Conservation (phyloP, 1,140 invertebrate genomes). For the Asobara japonica region DNA sequence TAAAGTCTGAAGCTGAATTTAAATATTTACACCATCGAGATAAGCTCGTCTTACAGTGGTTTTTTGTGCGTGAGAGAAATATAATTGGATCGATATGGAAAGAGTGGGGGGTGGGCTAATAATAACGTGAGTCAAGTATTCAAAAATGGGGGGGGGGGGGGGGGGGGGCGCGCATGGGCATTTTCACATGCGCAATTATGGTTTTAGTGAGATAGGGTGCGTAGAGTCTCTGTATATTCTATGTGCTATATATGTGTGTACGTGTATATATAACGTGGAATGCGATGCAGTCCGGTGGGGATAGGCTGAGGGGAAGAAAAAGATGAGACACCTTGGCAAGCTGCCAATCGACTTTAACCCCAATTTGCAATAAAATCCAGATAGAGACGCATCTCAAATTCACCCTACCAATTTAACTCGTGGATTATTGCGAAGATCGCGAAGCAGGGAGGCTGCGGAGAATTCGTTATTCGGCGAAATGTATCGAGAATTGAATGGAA, state of each 20-base stretch:
- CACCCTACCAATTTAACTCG: constrained; percentile 10
- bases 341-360: constrained; percentile 61
- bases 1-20: constrained; percentile 1
- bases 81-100: neutral
- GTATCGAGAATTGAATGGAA: neutral
- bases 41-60: neutral
- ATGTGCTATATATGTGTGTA: constrained; percentile 37
- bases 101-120: no score
- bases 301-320: neutral
- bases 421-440: neutral
- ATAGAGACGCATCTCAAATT: constrained; percentile 28
- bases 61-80: neutral
- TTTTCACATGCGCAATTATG: constrained; percentile 17
- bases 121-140: no score
- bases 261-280: constrained; percentile 38
- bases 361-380: constrained; percentile 61
- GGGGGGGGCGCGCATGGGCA: neutral
- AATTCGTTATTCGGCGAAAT: neutral
- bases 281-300: constrained; percentile 30
- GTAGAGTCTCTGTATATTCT: constrained; percentile 44
- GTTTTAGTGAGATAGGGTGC: constrained; percentile 16
- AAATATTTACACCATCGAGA: constrained; percentile 5
- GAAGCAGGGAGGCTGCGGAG: neutral
- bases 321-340: constrained; percentile 55
- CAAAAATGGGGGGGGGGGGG: neutral